Base-by-base conservation (phyloP, 2,113 vertebrate genomes). In the Epinephelus moara region DNA sequence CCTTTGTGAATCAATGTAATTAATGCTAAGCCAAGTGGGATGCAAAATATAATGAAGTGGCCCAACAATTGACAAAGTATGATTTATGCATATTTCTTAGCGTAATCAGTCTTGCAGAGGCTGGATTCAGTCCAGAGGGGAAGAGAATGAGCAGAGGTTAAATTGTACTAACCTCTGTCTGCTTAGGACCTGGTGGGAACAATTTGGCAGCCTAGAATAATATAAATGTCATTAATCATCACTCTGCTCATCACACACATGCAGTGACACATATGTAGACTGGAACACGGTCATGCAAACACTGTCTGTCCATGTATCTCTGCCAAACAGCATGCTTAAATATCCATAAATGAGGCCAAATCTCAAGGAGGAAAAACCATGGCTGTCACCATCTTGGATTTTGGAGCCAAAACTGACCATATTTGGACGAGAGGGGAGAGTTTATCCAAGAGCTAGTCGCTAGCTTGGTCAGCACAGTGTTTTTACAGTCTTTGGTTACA, bases 201-300 rank as follows among this genome's bases (percentile, higher is more conserved):
- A 84, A 90, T 92, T 86, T 94, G 88, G 86, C 90, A 86, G 89
- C 59, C 56, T 77, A 70, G 50, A 86, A 85, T 86, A 90, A 91
- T 86, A 78, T 59, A 90, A 86, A 89, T 30, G 74, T 59, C 92
- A 94, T 96, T 93, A 92, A 93, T 95, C 95, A 94, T 84, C 68
- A 78, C 68, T 64, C 49, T 80, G 82, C 53, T 50, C 67, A 60
- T 77, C 63, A 23, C 70, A 80, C 78, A 50, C 21, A 21, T 71
- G 68, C 60, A 50, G 27, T 63, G 57, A 78, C 53, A 59, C n/a
- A 15, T 23, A 66, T 66, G 62, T 15, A 72, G 56, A 49, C 76
- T 9, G 17, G 37, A 49, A 85, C 23, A 68, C 14, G 8, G 52
- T 14, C 49, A 55, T 45, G 55, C 52, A 33, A 57, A 56, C 55